Evolutionary conservation across 2,113 vertebrate genomes (phyloP).

Genomic region (Anseranas semipalmata): DNA sequence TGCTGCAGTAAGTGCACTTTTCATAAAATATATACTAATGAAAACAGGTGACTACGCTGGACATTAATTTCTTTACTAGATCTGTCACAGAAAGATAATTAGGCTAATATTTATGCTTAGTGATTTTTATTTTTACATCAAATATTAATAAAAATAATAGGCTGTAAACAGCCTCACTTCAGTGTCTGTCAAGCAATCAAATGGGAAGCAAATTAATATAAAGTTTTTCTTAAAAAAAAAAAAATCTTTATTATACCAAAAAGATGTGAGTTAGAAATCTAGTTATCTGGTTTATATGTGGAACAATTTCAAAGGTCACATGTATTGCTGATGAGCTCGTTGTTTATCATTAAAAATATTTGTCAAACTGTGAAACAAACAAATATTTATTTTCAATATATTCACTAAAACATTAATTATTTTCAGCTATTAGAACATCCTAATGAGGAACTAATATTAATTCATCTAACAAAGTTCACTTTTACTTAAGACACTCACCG

Average conservation of each 20-base stretch:
- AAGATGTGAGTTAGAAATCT: not conserved
- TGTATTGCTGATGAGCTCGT: not conserved
- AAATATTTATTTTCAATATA: constrained; percentile 52
- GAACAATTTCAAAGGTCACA: not conserved
- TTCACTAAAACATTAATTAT: constrained; percentile 67
- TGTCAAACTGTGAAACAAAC: constrained; percentile 42
- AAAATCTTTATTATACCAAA: not conserved
- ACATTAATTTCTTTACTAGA: not conserved
- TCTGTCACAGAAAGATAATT: not conserved
- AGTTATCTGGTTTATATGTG: not conserved
- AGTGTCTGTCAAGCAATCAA: not conserved
- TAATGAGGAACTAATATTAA: constrained; percentile 65
- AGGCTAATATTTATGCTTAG: not conserved
- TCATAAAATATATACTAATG: not conserved
- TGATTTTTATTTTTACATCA: not conserved
- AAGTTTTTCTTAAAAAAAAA: not conserved
- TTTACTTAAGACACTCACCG: constrained; percentile 38
- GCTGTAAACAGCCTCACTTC: not conserved
- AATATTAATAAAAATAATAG: not conserved
- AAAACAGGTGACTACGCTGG: not conserved
- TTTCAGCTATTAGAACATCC: constrained; percentile 46
- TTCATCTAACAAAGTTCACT: constrained; percentile 65
- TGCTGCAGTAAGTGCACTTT: not conserved
- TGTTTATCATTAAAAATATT: constrained; percentile 49
- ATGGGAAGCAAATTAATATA: not conserved